Percentiles rank a stretch among this genome's conserved stretches.
phyloP scores from a whole-genome alignment of 2,888 invertebrate species.

The Gnatocerus cornutus region DNA sequence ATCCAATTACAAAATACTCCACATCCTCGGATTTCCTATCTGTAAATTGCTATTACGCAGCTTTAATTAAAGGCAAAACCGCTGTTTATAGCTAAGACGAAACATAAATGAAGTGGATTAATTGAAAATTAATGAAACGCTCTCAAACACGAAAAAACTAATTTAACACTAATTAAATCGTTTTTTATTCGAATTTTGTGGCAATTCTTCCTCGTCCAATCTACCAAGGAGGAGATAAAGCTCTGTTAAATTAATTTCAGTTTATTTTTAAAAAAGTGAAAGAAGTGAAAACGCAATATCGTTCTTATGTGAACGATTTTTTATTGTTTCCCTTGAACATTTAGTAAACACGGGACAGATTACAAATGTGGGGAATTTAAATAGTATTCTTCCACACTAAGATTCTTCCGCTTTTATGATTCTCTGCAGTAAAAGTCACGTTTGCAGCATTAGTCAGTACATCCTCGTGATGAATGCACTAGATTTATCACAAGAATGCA shows the following conservation, averaged over 20 bases:
- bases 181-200: slow-evolving; percentile 20
- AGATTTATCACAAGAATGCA: slow-evolving; percentile 59
- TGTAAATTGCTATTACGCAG: slow-evolving; percentile 57
- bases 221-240: background rate
- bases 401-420: slow-evolving; percentile 6
- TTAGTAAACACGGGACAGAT: too few species aligned
- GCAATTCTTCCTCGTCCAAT: slow-evolving; percentile 11
- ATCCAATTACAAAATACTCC: slow-evolving; percentile 47
- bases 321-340: too few species aligned
- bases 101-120: slow-evolving; percentile 44
- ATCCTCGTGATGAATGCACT: slow-evolving; percentile 55
- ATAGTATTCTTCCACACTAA: background rate
- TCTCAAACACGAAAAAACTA: slow-evolving; percentile 35
- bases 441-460: slow-evolving; percentile 53
- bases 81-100: slow-evolving; percentile 52
- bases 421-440: slow-evolving; percentile 53
- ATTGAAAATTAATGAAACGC: slow-evolving; percentile 47
- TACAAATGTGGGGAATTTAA: too few species aligned
- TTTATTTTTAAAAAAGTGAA: background rate
- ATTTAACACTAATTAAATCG: slow-evolving; percentile 34
- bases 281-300: background rate
- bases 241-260: background rate
- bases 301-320: background rate
- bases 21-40: slow-evolving; percentile 46
- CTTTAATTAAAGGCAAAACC: slow-evolving; percentile 57